Evolutionary conservation across 2,888 invertebrate genomes (phyloP).

Genomic region (Drosophila quinaria): DNA sequence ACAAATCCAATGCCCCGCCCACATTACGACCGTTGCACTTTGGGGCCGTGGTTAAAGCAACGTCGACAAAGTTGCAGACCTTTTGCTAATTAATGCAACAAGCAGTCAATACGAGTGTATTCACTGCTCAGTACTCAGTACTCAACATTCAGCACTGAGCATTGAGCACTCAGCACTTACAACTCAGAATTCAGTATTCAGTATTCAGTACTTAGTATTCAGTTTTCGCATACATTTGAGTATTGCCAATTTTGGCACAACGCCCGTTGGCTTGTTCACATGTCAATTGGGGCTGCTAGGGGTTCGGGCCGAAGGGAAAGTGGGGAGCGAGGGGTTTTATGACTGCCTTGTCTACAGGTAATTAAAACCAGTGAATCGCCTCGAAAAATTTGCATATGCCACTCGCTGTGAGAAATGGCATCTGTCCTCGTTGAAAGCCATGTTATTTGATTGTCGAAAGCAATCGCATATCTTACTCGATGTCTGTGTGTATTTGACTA

Average conservation of each 20-base stretch:
- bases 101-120: constrained; percentile 8
- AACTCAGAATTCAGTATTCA: constrained; percentile 17
- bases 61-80: constrained; percentile 32
- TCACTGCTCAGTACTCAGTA: constrained; percentile 10
- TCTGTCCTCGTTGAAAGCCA: constrained; percentile 58
- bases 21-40: constrained; percentile 41
- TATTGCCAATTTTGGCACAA: constrained; percentile 61
- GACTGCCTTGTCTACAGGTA: constrained; percentile 72
- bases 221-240: constrained; percentile 25
- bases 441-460: constrained; percentile 73
- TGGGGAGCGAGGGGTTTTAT: constrained; percentile 4
- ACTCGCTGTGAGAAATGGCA: constrained; percentile 70
- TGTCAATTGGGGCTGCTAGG: constrained; percentile 26
- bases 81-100: constrained; percentile 62
- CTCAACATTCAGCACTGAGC: constrained; percentile 19
- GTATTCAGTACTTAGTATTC: constrained; percentile 28
- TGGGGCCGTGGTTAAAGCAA: constrained; percentile 20
- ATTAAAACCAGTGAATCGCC: constrained; percentile 62
- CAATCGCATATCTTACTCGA: constrained; percentile 34
- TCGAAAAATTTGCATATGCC: constrained; percentile 70
- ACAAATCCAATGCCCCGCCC: constrained; percentile 13
- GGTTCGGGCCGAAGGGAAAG: too few relatives aligned
- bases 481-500: constrained; percentile 5
- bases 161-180: constrained; percentile 16
- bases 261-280: constrained; percentile 72